Conservation (phyloP, 2,888 invertebrate genomes). For the Tribolium freemani region DNA sequence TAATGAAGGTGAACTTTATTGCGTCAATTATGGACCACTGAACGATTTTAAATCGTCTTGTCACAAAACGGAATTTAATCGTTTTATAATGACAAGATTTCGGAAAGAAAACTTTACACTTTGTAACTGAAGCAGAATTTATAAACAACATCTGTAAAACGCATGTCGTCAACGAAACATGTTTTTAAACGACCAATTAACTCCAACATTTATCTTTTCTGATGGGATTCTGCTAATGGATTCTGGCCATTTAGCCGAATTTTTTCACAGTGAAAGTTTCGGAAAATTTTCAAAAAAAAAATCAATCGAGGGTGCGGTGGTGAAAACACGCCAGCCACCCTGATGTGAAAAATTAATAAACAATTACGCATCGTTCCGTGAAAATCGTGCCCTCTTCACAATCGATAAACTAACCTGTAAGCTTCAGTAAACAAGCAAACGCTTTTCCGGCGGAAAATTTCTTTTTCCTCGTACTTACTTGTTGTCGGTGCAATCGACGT, state of each 20-base stretch:
- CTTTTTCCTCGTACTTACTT: constrained; percentile 15
- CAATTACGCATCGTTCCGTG: constrained; percentile 24
- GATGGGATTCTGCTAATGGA: constrained; percentile 13
- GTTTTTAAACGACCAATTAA: constrained; percentile 30
- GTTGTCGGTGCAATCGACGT: constrained; percentile 4
- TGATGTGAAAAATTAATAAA: constrained; percentile 23
- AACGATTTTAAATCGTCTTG: not conserved
- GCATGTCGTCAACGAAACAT: constrained; percentile 22
- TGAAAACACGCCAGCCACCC: not conserved
- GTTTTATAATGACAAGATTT: not conserved
- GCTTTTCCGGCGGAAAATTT: constrained; percentile 5
- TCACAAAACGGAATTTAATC: not conserved
- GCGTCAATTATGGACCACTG: not conserved
- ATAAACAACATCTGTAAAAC: constrained; percentile 21
- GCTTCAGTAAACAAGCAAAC: constrained; percentile 28
- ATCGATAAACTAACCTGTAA: constrained; percentile 40
- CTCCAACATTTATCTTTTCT: constrained; percentile 21
- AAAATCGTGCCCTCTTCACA: constrained; percentile 21
- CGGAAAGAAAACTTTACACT: not conserved
- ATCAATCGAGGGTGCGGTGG: not conserved
- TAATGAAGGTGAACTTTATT: not conserved
- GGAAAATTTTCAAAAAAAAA: not conserved
- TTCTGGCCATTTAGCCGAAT: constrained; percentile 12
- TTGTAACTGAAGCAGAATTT: not conserved
- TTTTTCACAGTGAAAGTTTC: constrained; percentile 1